Percentiles rank a stretch among this genome's conserved stretches.
Evolutionary conservation across 2,888 invertebrate genomes (phyloP).

Genomic region (Belgica antarctica): DNA sequence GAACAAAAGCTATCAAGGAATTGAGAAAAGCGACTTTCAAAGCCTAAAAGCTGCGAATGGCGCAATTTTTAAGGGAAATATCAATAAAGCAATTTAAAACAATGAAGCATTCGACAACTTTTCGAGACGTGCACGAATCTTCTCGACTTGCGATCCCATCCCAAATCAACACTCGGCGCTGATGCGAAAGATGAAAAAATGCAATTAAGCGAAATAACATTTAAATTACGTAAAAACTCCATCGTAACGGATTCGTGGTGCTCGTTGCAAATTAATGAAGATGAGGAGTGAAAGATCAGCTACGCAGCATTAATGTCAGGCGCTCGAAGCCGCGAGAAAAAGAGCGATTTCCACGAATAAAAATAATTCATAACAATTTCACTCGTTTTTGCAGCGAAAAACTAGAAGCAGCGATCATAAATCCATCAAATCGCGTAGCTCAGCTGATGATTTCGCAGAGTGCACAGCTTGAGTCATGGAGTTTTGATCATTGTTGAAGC

Average conservation of each 20-base stretch:
- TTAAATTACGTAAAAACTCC: slow-evolving; percentile 11
- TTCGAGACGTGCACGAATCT: slow-evolving; percentile 4
- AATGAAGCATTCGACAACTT: not conserved
- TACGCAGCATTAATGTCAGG: slow-evolving; percentile 1
- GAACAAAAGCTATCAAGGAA: not conserved
- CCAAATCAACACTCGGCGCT: not conserved
- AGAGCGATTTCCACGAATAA: too few species aligned
- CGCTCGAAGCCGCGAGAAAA: not conserved
- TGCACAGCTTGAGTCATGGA: not conserved
- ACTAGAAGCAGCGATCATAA: not conserved
- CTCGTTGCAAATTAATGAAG: not conserved
- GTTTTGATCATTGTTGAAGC: not conserved
- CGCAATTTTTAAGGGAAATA: slow-evolving; percentile 13
- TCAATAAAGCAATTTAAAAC: slow-evolving; percentile 15
- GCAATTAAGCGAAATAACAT: slow-evolving; percentile 2
- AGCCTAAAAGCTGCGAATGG: too few species aligned
- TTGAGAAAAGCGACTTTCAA: slow-evolving; percentile 22
- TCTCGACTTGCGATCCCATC: not conserved
- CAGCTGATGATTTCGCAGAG: not conserved
- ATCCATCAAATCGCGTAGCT: not conserved
- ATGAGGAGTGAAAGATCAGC: slow-evolving; percentile 16
- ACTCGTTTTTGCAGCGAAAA: not conserved
- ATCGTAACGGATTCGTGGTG: not conserved
- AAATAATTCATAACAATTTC: slow-evolving; percentile 5
- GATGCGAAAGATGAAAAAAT: not conserved